These are phyloP conservation scores for Agriopis leucophaearia DNA, from an alignment of 2,888 invertebrate genomes.

Conservation along the genomic window DNA sequence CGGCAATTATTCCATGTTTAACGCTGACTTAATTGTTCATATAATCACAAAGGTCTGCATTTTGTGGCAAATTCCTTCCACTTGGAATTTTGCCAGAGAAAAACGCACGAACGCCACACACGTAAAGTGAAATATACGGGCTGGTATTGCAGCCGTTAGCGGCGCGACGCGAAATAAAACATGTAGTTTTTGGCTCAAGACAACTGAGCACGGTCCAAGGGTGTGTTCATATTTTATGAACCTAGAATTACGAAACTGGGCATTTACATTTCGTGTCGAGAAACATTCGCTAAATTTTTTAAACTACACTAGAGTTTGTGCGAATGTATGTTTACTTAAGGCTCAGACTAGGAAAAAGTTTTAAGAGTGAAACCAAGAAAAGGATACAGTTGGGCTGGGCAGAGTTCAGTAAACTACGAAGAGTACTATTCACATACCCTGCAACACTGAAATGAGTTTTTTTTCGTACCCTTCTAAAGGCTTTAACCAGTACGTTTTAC, in stretches of 20 bases:
- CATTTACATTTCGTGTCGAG: not conserved
- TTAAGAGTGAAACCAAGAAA: no score
- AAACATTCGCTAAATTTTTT: not conserved
- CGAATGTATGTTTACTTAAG: no score
- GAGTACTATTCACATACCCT: no score
- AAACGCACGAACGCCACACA: conserved; percentile 32
- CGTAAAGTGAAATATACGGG: conserved; percentile 27
- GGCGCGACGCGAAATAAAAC: conserved; percentile 25
- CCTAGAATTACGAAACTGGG: not conserved
- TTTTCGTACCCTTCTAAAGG: no score
- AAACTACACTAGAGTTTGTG: no score
- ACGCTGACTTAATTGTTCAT: conserved; percentile 26
- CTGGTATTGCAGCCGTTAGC: conserved; percentile 24
- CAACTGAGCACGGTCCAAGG: conserved; percentile 13
- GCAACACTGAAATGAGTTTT: no score
- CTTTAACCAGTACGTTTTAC: no score
- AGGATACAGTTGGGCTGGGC: no score
- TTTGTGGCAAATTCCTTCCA: conserved; percentile 17
- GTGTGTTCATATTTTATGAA: conserved; percentile 24
- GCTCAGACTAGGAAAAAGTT: no score
- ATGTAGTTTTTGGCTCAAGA: conserved; percentile 27
- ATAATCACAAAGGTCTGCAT: conserved; percentile 28
- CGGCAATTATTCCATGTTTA: conserved; percentile 5
- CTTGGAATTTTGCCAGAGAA: conserved; percentile 31
- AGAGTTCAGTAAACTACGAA: no score